These are phyloP conservation scores for Epinephelus cyanopodus DNA, from an alignment of 2,113 vertebrate species.

Conservation along the genomic window DNA sequence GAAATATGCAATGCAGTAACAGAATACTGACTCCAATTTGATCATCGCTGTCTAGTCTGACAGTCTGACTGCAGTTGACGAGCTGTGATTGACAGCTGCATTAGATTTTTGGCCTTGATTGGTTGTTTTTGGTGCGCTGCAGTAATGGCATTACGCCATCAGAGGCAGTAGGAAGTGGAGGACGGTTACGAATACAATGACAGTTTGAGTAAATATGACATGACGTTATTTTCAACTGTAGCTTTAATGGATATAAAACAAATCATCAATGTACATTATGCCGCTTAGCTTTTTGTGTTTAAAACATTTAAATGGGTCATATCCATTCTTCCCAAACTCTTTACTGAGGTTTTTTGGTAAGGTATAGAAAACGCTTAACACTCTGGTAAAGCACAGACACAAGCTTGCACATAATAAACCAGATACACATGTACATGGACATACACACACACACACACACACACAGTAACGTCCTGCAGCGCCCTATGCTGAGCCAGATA, in stretches of 20 bases:
- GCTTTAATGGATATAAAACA: not conserved
- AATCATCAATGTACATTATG: not conserved
- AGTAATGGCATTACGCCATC: too few relatives aligned
- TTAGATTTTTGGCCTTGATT: too few relatives aligned
- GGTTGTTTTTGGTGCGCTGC: too few relatives aligned
- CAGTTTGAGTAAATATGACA: too few relatives aligned
- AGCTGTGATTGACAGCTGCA: too few relatives aligned
- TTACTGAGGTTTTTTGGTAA: conserved; percentile 10
- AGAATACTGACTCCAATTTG: too few relatives aligned
- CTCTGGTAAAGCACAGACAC: conserved; percentile 13
- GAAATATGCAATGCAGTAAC: too few relatives aligned
- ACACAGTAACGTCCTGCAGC: not conserved
- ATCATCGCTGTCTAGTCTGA: too few relatives aligned
- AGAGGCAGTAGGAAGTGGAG: too few relatives aligned
- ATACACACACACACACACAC: not conserved
- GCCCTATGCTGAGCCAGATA: conserved; percentile 15
- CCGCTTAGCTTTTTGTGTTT: not conserved
- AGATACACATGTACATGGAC: not conserved
- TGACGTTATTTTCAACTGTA: too few relatives aligned
- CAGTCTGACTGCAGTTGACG: too few relatives aligned
- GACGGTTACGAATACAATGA: too few relatives aligned
- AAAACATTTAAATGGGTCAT: not conserved
- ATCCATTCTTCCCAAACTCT: not conserved
- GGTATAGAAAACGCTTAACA: conserved; percentile 15
- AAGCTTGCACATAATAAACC: conserved; percentile 3